Evolutionary conservation across 2,888 invertebrate species (phyloP).

Genomic region (Netelia melanura): DNA sequence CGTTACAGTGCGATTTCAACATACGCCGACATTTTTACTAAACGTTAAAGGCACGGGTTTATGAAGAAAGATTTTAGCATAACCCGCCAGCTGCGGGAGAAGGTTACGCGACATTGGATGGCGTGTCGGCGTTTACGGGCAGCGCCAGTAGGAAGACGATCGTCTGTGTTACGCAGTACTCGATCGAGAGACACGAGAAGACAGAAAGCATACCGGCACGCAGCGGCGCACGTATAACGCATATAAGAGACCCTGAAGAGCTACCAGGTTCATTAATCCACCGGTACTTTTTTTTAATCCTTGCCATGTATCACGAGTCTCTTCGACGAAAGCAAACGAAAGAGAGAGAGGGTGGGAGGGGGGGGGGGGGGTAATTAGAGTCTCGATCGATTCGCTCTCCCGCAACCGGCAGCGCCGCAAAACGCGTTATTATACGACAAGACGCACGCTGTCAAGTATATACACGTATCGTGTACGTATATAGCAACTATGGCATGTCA

Average conservation of each 20-base stretch:
- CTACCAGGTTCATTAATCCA: slow-evolving; percentile 38
- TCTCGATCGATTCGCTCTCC: slow-evolving; percentile 22
- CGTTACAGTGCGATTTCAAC: background rate
- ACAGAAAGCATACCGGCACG: slow-evolving; percentile 45
- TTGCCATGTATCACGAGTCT: slow-evolving; percentile 38
- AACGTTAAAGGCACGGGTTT: slow-evolving; percentile 24
- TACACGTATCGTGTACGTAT: background rate
- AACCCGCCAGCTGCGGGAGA: slow-evolving; percentile 52
- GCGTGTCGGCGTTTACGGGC: slow-evolving; percentile 40
- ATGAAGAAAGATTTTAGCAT: slow-evolving; percentile 63
- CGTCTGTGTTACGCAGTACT: slow-evolving; percentile 23
- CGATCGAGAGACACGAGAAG: slow-evolving; percentile 32
- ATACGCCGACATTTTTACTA: background rate
- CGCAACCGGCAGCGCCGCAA: background rate
- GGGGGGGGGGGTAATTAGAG: slow-evolving; percentile 28
- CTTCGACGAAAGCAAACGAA: background rate
- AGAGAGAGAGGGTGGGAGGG: slow-evolving; percentile 5
- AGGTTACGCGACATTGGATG: slow-evolving; percentile 63
- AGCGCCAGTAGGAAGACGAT: background rate
- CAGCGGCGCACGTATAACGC: slow-evolving; percentile 4
- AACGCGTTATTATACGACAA: background rate
- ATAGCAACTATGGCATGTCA: no score
- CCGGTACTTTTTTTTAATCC: slow-evolving; percentile 43
- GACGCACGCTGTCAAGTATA: background rate
- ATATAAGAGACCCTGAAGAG: slow-evolving; percentile 11